Evolutionary conservation across 2,888 invertebrate genomes (phyloP), one percentile per base, ranked within the genome.

Genomic region (Agrochola lota): DNA sequence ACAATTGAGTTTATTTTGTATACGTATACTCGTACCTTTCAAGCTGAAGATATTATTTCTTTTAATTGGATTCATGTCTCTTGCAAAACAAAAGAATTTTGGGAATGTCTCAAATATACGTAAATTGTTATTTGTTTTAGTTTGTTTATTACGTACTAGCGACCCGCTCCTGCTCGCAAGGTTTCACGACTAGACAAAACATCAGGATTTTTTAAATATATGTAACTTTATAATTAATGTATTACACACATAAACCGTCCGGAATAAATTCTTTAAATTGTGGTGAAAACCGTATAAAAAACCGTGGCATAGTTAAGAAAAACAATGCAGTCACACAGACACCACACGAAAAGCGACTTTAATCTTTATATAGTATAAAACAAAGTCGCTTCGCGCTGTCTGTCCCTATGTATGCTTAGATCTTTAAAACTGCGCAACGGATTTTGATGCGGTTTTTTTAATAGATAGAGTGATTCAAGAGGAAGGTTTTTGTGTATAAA

Each of bases 1-100:
- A 74, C 49, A 49, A 26, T 49, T n/a, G 0, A 63, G 12, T 68
- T 68, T 71, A 78, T 55, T 49, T 67, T 68, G 26, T 67, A 35
- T 52, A 35, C 4, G 9, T n/a, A n/a, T n/a, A n/a, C n/a, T n/a
- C n/a, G n/a, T n/a, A n/a, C n/a, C n/a, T 70, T 52, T 64, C 40
- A 20, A 40, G 77, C 59, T 43, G 40, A 49, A 46, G 15, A 63
- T 20, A 69, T 43, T 57, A 63, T 49, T 6, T 52, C 30, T 35
- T n/a, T 26, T 73, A 49, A 62, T 76, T 49, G 23, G 35, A 55
- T 64, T 57, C 9, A 71, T 17, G 57, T 49, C 64, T 11, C 40
- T 17, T 59, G 11, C 55, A 60, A 62, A 26, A 59, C 49, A 59
- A 78, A 70, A 0, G 20, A 40, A n/a, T 49, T 77, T 23, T 12